Evolutionary conservation across 2,113 vertebrate species (phyloP).

Genomic region (Malurus alboscapulatus): DNA sequence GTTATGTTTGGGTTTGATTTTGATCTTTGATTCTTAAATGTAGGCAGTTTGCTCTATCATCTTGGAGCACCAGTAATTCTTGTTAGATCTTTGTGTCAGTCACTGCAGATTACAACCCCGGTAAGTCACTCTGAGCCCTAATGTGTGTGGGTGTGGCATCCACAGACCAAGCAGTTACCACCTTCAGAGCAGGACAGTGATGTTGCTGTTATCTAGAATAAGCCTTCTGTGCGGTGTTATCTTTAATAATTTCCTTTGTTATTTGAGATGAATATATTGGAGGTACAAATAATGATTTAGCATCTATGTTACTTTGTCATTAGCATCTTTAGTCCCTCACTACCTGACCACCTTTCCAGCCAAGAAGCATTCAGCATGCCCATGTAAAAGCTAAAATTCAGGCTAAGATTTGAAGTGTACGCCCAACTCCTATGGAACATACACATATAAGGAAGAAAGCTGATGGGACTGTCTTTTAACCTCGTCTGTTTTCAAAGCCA

Average conservation of each 20-base stretch:
- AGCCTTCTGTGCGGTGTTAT: not conserved
- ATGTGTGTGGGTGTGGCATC: not conserved
- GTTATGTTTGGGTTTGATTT: not conserved
- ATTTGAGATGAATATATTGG: not conserved
- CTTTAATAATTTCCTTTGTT: not conserved
- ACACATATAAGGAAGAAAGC: not conserved
- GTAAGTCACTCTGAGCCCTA: not conserved
- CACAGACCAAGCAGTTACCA: not conserved
- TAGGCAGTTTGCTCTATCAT: not conserved
- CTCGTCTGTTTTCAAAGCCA: not conserved
- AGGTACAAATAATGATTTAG: not conserved
- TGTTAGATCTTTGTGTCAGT: not conserved
- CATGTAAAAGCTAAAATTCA: not conserved
- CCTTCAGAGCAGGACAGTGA: not conserved
- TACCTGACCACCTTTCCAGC: not conserved
- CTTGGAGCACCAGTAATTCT: not conserved
- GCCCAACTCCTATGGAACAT: rapidly evolving
- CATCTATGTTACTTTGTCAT: not conserved
- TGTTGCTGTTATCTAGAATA: not conserved
- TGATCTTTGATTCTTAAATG: not conserved
- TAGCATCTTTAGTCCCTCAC: not conserved
- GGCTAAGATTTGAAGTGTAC: not conserved
- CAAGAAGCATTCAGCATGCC: not conserved
- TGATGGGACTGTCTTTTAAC: not conserved
- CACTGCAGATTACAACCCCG: not conserved